Percentiles rank a stretch among this genome's conserved stretches.
Conservation (phyloP, 2,797 vertebrate species). For the Dendrocincla fuliginosa region DNA sequence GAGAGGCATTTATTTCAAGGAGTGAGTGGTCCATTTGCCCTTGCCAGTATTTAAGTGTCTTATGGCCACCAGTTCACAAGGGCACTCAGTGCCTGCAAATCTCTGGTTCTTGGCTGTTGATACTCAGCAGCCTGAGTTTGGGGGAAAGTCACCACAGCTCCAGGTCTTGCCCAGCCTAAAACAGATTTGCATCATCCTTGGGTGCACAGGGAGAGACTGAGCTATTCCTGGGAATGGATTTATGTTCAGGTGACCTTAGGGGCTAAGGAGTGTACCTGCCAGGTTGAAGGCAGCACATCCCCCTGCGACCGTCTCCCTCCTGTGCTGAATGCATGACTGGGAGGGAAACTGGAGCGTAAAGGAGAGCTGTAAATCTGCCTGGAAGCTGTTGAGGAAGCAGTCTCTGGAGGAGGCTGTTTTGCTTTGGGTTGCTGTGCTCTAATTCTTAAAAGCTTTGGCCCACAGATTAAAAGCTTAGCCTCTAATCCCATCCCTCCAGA, state of each 20-base stretch:
- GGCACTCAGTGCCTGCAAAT: not conserved
- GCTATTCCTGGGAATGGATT: not conserved
- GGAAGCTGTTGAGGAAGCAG: constrained; percentile 20
- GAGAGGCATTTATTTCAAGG: not conserved
- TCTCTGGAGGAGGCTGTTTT: constrained; percentile 17
- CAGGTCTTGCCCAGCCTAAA: not conserved
- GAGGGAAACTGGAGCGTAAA: constrained; percentile 17
- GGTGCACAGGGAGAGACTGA: not conserved
- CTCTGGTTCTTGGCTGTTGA: accelerated
- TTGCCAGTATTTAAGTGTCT: not conserved
- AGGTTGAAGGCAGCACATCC: not conserved
- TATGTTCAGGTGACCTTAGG: not conserved
- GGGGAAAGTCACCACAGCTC: not conserved
- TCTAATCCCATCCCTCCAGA: not conserved
- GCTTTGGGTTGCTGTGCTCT: constrained; percentile 20
- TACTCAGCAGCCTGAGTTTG: not conserved
- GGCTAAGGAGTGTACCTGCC: not conserved
- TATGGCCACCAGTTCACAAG: not conserved
- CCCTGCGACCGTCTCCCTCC: not conserved
- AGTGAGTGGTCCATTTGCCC: not conserved
- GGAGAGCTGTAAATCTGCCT: constrained; percentile 27
- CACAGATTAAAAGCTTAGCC: constrained; percentile 44
- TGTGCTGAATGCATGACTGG: not conserved
- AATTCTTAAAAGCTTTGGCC: constrained; percentile 58
- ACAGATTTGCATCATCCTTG: not conserved